Conservation (phyloP, 1,140 invertebrate genomes). For the Drosophila ananassae region DNA sequence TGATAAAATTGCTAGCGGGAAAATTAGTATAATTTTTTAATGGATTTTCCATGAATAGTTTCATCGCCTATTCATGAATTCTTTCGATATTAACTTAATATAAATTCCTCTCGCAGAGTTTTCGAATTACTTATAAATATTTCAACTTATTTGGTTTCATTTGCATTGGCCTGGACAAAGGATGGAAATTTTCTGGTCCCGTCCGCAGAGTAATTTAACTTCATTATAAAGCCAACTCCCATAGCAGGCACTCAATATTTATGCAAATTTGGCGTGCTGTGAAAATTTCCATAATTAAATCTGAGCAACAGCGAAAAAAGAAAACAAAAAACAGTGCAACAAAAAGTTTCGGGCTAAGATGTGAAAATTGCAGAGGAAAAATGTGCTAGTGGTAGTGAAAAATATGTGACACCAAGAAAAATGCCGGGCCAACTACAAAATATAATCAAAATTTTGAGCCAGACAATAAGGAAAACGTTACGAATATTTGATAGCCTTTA, state of each 20-base stretch:
- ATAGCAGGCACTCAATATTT: slow-evolving; percentile 66
- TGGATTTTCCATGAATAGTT: neutral
- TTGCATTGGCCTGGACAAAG: neutral
- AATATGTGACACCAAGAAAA: slow-evolving; percentile 64
- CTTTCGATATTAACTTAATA: neutral
- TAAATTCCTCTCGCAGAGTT: neutral
- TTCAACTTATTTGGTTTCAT: neutral
- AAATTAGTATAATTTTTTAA: slow-evolving; percentile 17
- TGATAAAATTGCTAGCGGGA: neutral
- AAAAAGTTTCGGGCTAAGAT: slow-evolving; percentile 42
- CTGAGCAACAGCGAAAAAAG: slow-evolving; percentile 32
- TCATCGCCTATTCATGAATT: neutral
- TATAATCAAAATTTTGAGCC: slow-evolving; percentile 2
- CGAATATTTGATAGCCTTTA: slow-evolving; percentile 20
- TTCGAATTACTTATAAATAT: neutral
- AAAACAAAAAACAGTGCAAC: slow-evolving; percentile 19
- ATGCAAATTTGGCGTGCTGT: slow-evolving; percentile 61
- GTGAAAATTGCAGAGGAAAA: slow-evolving; percentile 52
- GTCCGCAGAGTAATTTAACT: slow-evolving; percentile 37
- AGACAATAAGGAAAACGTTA: neutral
- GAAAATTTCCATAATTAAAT: slow-evolving; percentile 79
- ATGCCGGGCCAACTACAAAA: slow-evolving; percentile 36
- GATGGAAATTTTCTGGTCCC: slow-evolving; percentile 23
- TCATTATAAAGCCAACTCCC: slow-evolving; percentile 52
- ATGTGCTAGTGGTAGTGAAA: slow-evolving; percentile 41